Percentiles rank a stretch among this genome's conserved stretches.
These are phyloP conservation scores for Oceanites oceanicus DNA, from an alignment of 2,113 vertebrate genomes.

Conservation along the genomic window DNA sequence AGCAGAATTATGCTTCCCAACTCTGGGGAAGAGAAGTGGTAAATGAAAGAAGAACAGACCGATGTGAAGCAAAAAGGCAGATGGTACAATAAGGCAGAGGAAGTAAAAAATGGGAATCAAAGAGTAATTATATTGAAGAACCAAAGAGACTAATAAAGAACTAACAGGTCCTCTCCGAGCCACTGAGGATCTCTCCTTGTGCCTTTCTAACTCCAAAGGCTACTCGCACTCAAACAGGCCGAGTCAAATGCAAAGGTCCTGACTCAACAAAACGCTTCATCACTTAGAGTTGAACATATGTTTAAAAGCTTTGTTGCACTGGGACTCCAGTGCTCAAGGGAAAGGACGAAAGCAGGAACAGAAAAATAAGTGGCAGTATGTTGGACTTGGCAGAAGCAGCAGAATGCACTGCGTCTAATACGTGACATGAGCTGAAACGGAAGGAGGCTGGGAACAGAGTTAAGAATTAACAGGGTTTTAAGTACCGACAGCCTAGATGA, in stretches of 20 bases:
- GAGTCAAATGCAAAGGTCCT: background rate
- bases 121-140: background rate
- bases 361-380: background rate
- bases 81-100: background rate
- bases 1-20: background rate
- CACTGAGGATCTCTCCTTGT: background rate
- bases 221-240: background rate
- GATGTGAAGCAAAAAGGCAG: background rate
- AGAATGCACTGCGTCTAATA: background rate
- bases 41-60: background rate
- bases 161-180: background rate
- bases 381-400: background rate
- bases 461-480: background rate
- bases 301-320: background rate
- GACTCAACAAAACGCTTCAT: constrained; percentile 4
- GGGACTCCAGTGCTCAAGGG: background rate
- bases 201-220: background rate
- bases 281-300: background rate
- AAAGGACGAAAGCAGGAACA: background rate
- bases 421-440: background rate
- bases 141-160: background rate
- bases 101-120: background rate
- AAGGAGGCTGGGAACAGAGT: background rate
- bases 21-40: background rate
- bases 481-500: background rate